Base-by-base conservation (phyloP, 2,113 vertebrate species). In the Marmota monax region DNA sequence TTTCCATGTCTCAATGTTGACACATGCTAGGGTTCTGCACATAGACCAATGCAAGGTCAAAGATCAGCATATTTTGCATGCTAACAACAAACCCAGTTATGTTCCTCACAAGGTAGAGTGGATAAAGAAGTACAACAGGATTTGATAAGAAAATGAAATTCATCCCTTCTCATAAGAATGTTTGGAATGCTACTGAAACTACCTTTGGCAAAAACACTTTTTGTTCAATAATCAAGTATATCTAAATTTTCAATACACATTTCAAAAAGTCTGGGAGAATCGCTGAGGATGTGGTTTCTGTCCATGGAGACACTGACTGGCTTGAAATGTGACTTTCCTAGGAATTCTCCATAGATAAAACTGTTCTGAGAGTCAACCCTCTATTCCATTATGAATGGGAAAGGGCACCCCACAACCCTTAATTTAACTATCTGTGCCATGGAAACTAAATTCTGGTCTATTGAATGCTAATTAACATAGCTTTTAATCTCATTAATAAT, bases 101-200 rank as follows among this genome's bases (percentile, higher is more conserved):
- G 34, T 92, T 98, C 65, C 97, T 98, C 92, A 88, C 94, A 84
- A 97, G 95, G 95, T 96, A 97, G 95, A 92, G 96, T 95, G 89
- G 97, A 97, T 93, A 98, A 98, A 98, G 91, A 98, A 96, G 86
- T 92, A 96, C 83, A 92, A 95, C 92, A 96, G 97, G 97, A 96
- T 98, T 96, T 96, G 95, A 97, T 95, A 97, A 98, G 98, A 98
- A 97, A 96, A 98, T 97, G 92, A 97, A 98, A 98, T 95, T 88
- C 20, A 83, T 96, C 97, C 88, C 94, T 96, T 88, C 53, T 84
- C 82, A 18, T 56, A 78, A 91, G 86, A 91, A 93, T 92, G 79
- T 98, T 97, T 98, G 37, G 86, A 96, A 96, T 95, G 84, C 72
- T 90, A 85, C 78, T 83, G 69, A 69, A 69, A 95, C 92, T 72